These are phyloP conservation scores for Conistra vaccinii DNA, from an alignment of 2,888 invertebrate genomes.

Conservation along the genomic window DNA sequence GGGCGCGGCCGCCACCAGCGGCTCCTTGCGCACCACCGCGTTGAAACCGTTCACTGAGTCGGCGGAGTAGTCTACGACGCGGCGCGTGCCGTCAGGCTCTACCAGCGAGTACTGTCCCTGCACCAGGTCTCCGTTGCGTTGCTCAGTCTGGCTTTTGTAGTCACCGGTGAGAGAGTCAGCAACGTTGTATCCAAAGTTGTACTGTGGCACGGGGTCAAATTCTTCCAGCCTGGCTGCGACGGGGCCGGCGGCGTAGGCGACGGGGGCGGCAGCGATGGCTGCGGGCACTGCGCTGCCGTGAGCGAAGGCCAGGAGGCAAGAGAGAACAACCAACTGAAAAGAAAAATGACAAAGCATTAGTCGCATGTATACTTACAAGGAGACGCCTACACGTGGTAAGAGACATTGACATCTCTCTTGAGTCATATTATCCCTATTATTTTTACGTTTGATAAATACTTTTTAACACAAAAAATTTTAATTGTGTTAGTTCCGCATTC, in stretches of 20 bases:
- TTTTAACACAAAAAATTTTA: not conserved
- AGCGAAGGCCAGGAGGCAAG: constrained; percentile 82
- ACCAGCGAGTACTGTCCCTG: constrained; percentile 85
- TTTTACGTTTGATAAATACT: not conserved
- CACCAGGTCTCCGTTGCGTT: constrained; percentile 90
- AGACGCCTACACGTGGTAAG: not conserved
- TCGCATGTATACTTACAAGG: not conserved
- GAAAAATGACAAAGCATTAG: constrained; percentile 12
- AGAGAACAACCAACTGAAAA: constrained; percentile 85
- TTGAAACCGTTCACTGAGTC: constrained; percentile 86
- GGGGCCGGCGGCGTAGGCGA: constrained; percentile 76
- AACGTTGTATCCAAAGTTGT: constrained; percentile 87
- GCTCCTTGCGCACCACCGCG: constrained; percentile 85
- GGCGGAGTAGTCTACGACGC: constrained; percentile 84
- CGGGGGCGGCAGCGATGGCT: constrained; percentile 76
- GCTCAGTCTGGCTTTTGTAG: constrained; percentile 87
- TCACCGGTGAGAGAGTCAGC: constrained; percentile 87
- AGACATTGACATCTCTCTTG: not conserved
- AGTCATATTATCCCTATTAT: not conserved
- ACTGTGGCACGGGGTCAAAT: constrained; percentile 91
- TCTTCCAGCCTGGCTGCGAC: constrained; percentile 83
- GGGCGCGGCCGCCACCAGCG: constrained; percentile 78
- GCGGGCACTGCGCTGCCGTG: constrained; percentile 82
- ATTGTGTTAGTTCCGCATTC: constrained; percentile 1
- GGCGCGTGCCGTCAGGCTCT: constrained; percentile 85